Evolutionary conservation across 2,888 invertebrate genomes (phyloP).

Genomic region (Acleris emargana): DNA sequence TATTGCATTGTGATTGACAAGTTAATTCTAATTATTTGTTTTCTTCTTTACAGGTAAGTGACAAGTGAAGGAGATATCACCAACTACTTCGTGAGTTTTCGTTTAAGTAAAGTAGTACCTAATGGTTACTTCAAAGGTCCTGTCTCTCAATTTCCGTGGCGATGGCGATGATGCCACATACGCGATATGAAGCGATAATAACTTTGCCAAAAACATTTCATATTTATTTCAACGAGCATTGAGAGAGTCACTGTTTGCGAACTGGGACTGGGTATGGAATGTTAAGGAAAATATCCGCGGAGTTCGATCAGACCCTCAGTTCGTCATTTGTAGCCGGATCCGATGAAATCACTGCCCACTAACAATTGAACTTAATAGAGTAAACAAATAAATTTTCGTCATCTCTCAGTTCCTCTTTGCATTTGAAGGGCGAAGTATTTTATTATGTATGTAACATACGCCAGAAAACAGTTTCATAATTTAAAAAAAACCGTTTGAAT

Average conservation of each 20-base stretch:
- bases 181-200: too few relatives aligned
- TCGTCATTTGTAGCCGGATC: constrained; percentile 11
- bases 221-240: too few relatives aligned
- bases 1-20: constrained; percentile 39
- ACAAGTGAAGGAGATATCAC: constrained; percentile 48
- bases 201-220: too few relatives aligned
- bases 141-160: too few relatives aligned
- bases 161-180: too few relatives aligned
- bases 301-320: constrained; percentile 11
- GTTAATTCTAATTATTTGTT: constrained; percentile 9
- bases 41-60: constrained; percentile 60
- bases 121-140: too few relatives aligned
- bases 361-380: constrained; percentile 21
- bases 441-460: too few relatives aligned
- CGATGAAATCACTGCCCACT: constrained; percentile 32
- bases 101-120: too few relatives aligned
- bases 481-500: too few relatives aligned
- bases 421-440: too few relatives aligned
- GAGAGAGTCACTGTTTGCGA: too few relatives aligned
- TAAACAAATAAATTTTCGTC: constrained; percentile 29
- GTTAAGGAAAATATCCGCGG: constrained; percentile 9
- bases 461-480: too few relatives aligned
- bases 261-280: constrained; percentile 8
- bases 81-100: not conserved
- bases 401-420: not conserved